These are phyloP conservation scores for Naja naja DNA, from an alignment of 2,113 vertebrate genomes.

Conservation along the genomic window DNA sequence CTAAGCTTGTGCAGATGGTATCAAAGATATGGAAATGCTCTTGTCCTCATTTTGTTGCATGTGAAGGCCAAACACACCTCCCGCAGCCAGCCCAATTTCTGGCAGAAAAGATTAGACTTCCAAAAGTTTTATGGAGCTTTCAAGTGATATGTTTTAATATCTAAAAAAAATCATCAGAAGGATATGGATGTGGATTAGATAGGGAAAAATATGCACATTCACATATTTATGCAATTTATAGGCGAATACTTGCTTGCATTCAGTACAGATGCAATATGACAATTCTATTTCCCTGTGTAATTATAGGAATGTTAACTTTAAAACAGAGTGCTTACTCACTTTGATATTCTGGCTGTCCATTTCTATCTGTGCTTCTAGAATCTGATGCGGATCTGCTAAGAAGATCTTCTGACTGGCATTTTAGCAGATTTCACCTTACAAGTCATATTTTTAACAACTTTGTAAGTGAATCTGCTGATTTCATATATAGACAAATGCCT, in stretches of 20 bases:
- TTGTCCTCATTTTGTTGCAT: constrained; percentile 1
- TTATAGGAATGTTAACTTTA: not conserved
- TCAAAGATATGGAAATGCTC: constrained; percentile 12
- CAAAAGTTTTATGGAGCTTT: not conserved
- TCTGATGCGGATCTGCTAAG: not conserved
- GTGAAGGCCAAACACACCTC: not conserved
- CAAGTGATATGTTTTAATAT: not conserved
- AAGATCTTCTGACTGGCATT: not conserved
- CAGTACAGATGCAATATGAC: not conserved
- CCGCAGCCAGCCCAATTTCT: not conserved
- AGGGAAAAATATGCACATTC: not conserved
- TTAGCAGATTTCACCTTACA: not conserved
- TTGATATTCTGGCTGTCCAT: not conserved
- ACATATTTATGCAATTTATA: not conserved
- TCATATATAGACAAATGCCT: not conserved
- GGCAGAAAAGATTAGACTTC: not conserved
- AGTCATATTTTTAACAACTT: not conserved
- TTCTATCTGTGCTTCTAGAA: not conserved
- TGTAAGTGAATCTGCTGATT: not conserved
- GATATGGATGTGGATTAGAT: not conserved
- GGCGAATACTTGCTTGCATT: not conserved
- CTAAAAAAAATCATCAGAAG: not conserved
- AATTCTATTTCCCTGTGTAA: not conserved
- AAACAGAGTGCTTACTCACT: not conserved
- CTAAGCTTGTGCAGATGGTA: not conserved